phyloP scores from a whole-genome alignment of 30 jellyfish, hydroid and myxozoan species.

The Chrysaora quinquecirrha region DNA sequence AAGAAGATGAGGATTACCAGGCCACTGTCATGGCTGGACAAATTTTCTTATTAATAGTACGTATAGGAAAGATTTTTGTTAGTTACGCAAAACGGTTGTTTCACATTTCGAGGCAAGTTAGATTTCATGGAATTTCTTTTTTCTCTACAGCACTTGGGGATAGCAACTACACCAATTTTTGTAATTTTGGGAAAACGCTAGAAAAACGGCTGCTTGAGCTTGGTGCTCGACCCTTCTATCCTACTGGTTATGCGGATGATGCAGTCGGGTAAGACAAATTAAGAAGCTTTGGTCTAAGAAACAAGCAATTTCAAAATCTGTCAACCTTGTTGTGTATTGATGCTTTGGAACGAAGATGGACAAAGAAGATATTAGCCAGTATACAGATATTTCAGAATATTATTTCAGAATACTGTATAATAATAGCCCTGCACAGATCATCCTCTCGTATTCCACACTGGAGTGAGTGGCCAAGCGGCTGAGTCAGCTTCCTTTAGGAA shows the following conservation, averaged over 20 bases:
- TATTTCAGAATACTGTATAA: background rate
- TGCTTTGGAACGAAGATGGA: no score
- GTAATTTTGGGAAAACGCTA: conserved; percentile 83
- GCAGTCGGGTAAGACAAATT: conserved; percentile 92
- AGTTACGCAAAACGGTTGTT: no score
- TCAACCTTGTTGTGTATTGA: background rate
- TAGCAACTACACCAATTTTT: conserved; percentile 93
- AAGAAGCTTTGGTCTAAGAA: background rate
- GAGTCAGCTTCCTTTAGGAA: no score
- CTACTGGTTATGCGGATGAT: conserved; percentile 97
- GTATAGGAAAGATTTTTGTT: no score
- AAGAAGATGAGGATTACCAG: no score
- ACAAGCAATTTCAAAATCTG: background rate
- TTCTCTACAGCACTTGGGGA: conserved; percentile 88
- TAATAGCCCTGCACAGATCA: background rate
- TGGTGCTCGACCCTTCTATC: conserved; percentile 88
- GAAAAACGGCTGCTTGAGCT: conserved; percentile 85
- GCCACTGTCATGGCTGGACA: no score
- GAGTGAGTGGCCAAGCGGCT: no score
- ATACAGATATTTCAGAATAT: no score
- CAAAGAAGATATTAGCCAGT: no score
- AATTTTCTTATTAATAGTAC: no score
- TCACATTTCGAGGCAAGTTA: no score
- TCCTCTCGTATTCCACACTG: background rate
- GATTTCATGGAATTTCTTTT: background rate